phyloP scores from a whole-genome alignment of 2,113 vertebrate genomes.

The Microtus oregoni region DNA sequence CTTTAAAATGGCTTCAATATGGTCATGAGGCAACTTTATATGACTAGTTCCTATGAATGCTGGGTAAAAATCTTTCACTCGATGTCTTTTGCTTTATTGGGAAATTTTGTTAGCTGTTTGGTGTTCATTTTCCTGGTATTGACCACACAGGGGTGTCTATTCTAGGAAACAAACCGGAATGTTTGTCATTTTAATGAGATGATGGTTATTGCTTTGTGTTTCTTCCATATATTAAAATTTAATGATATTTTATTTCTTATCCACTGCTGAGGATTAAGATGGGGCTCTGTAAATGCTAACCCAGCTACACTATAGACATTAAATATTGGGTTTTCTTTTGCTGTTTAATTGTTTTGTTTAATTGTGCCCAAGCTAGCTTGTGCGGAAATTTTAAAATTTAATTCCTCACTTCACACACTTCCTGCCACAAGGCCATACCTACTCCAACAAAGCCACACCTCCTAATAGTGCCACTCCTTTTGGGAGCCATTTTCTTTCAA shows the following conservation, averaged over 20 bases:
- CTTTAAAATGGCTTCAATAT: not conserved
- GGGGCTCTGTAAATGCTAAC: not conserved
- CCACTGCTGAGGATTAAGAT: not conserved
- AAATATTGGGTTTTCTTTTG: not conserved
- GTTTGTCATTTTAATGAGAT: constrained; percentile 7
- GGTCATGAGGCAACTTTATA: not conserved
- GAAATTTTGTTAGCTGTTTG: constrained; percentile 13
- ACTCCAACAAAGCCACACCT: not conserved
- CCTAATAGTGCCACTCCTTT: not conserved
- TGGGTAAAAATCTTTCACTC: not conserved
- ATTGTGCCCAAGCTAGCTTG: not conserved
- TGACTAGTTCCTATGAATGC: not conserved
- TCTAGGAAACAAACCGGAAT: not conserved
- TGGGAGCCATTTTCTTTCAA: not conserved
- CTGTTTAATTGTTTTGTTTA: not conserved
- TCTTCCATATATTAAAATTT: not conserved
- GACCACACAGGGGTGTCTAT: not conserved
- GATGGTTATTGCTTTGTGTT: constrained; percentile 35
- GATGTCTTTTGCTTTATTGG: not conserved
- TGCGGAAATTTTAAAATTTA: not conserved
- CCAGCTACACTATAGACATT: not conserved
- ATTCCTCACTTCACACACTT: not conserved
- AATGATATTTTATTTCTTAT: not conserved
- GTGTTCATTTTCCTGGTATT: not conserved
- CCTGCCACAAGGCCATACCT: too few species aligned